These are phyloP conservation scores for Carposina sasakii DNA, from an alignment of 1,140 invertebrate genomes.

Conservation along the genomic window DNA sequence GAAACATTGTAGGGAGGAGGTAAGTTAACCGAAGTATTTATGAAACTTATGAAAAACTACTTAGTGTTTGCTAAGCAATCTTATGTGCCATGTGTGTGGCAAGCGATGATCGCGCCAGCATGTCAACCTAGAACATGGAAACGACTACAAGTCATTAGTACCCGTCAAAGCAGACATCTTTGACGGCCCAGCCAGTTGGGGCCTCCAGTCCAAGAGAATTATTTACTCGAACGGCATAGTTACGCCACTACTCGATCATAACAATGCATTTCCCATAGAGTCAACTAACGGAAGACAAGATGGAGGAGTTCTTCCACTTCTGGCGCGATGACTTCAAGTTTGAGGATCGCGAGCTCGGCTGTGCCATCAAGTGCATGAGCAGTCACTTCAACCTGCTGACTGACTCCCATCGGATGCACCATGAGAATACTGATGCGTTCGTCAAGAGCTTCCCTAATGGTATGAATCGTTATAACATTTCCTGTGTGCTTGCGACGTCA, in stretches of 20 bases:
- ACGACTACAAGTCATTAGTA: too few species aligned
- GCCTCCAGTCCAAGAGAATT: too few species aligned
- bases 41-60: too few species aligned
- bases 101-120: too few species aligned
- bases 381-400: conserved; percentile 56
- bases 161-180: too few species aligned
- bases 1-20: conserved; percentile 54
- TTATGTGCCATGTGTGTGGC: too few species aligned
- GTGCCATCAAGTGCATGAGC: conserved; percentile 61
- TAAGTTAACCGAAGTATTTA: conserved; percentile 23
- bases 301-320: conserved; percentile 67
- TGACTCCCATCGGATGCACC: conserved; percentile 56
- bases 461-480: conserved; percentile 12
- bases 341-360: conserved; percentile 58
- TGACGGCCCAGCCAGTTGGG: too few species aligned
- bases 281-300: conserved; percentile 51
- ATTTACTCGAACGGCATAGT: too few species aligned
- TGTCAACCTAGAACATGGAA: too few species aligned
- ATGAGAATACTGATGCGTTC: conserved; percentile 54
- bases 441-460: conserved; percentile 62
- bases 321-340: conserved; percentile 64
- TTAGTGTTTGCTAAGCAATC: too few species aligned
- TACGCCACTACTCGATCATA: too few species aligned
- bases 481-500: background rate
- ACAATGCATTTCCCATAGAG: too few species aligned